Conservation (phyloP, 2,888 invertebrate species). For the Linnaemya vulpina region DNA sequence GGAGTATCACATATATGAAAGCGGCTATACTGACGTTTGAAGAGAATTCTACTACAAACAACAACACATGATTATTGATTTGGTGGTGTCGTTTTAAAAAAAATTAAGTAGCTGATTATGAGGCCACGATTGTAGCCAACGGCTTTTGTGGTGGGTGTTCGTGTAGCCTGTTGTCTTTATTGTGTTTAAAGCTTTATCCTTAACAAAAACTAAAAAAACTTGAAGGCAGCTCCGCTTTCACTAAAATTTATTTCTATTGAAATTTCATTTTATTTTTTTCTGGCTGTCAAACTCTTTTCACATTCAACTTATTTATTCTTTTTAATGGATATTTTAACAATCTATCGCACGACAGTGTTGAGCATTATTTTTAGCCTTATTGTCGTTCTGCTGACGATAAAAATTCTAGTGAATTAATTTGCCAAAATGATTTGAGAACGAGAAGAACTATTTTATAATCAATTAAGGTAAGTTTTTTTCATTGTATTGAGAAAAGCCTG, state of each 20-base stretch:
- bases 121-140: too few relatives aligned
- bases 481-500: too few relatives aligned
- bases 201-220: too few relatives aligned
- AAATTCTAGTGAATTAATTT: slow-evolving; percentile 13
- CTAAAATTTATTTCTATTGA: not conserved
- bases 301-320: not conserved
- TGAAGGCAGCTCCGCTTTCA: not conserved
- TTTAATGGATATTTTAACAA: slow-evolving; percentile 63
- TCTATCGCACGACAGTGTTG: slow-evolving; percentile 66
- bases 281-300: not conserved
- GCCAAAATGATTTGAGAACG: not conserved
- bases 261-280: not conserved
- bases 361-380: slow-evolving; percentile 55
- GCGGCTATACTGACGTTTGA: too few relatives aligned
- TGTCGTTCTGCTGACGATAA: slow-evolving; percentile 45
- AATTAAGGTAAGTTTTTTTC: not conserved
- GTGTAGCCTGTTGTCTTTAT: too few relatives aligned
- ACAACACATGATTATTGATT: too few relatives aligned
- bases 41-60: too few relatives aligned
- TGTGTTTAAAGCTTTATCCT: too few relatives aligned
- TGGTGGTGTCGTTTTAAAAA: too few relatives aligned
- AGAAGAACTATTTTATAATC: not conserved
- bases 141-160: too few relatives aligned
- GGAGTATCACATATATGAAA: too few relatives aligned
- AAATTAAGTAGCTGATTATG: too few relatives aligned